These are phyloP conservation scores for Muscina levida DNA, from an alignment of 2,888 invertebrate species.

Conservation along the genomic window DNA sequence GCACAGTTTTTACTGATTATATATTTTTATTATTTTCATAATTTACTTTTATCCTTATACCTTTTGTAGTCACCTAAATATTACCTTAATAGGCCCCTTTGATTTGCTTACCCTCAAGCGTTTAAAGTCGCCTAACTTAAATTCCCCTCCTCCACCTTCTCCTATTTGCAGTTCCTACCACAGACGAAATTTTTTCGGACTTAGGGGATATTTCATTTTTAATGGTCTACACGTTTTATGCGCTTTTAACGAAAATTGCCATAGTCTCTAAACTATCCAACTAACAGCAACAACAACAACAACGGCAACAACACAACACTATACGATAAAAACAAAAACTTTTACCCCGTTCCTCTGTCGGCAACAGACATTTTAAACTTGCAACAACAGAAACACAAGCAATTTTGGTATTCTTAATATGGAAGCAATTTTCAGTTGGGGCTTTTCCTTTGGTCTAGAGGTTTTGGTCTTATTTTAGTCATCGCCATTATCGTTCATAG, in stretches of 20 bases:
- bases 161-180: neutral
- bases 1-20: no score
- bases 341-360: neutral
- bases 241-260: constrained; percentile 61
- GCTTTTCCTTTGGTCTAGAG: constrained; percentile 7
- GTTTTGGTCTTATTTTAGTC: constrained; percentile 32
- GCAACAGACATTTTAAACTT: constrained; percentile 25
- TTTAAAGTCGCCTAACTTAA: no score
- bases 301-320: constrained; percentile 33
- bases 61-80: no score
- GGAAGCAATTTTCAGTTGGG: constrained; percentile 35
- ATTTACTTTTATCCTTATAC: no score
- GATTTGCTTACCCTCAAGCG: neutral
- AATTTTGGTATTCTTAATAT: constrained; percentile 22
- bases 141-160: constrained; percentile 6
- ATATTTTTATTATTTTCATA: no score
- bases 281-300: constrained; percentile 25
- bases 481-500: neutral
- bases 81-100: neutral
- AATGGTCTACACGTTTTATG: constrained; percentile 61
- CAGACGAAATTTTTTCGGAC: constrained; percentile 44
- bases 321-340: no score
- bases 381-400: constrained; percentile 14
- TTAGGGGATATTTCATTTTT: constrained; percentile 64
- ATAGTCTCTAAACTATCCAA: constrained; percentile 45